These are phyloP conservation scores for Pluvialis apricaria DNA, from an alignment of 2,113 vertebrate genomes.

Conservation along the genomic window DNA sequence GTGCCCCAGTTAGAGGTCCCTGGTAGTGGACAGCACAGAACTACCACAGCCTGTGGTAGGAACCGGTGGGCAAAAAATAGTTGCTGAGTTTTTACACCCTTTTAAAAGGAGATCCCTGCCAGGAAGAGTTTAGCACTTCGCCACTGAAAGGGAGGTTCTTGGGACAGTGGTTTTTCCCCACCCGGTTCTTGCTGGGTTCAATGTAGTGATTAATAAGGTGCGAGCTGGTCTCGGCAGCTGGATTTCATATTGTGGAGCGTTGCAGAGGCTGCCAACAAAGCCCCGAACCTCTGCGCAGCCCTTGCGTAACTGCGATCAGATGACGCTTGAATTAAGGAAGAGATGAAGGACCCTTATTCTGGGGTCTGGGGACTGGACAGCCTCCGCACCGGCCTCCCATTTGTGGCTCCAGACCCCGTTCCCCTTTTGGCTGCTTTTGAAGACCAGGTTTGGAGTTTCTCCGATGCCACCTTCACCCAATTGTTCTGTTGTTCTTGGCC, in stretches of 20 bases:
- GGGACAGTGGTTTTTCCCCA: conserved; percentile 17
- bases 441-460: neutral
- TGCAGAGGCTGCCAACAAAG: neutral
- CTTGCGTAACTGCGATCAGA: neutral
- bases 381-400: accelerated
- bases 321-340: neutral
- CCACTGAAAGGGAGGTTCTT: neutral
- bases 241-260: neutral
- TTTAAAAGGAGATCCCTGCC: neutral
- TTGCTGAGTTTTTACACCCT: neutral
- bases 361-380: neutral
- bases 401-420: accelerated
- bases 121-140: neutral
- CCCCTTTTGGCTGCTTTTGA: neutral
- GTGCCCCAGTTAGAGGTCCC: neutral
- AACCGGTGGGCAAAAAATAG: neutral
- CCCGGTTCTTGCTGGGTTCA: neutral
- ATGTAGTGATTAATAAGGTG: conserved; percentile 50
- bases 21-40: neutral
- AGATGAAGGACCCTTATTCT: neutral
- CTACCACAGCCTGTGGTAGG: neutral
- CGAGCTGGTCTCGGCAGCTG: conserved; percentile 18
- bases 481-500: neutral
- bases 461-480: neutral
- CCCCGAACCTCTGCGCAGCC: neutral